Base-by-base conservation (phyloP, 2,888 invertebrate species). In the Apamea sordens region DNA sequence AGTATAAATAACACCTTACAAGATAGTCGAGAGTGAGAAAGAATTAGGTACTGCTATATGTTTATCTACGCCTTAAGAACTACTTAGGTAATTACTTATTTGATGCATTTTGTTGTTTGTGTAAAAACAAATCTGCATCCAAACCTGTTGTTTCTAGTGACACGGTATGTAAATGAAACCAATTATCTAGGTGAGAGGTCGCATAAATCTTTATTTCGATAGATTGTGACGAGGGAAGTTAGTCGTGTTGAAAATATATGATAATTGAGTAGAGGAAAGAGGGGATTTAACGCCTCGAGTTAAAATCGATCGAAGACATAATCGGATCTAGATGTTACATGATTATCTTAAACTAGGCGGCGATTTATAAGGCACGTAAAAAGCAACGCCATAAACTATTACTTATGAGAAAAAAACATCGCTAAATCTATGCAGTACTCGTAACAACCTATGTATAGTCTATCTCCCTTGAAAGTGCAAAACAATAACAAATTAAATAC, bases 231-330 rank as follows among this genome's bases (percentile, higher is more conserved):
- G 68, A 70, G 73, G 76, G 76, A 63, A 80, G 44, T 32, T 59
- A 77, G 44, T 80, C 87, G 47, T 75, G 87, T 84, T 67, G 84
- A 84, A 85, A 84, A 86, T 86, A 7, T 79, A 87, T 77, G 78
- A 59, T 76, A 80, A 81, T 79, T 67, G 59, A 70, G 47, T 5
- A 15, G 59, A 59, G 36, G 36, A 63, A 44, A 50, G 53, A 47
- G 21, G 32, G 67, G 50, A 15, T n/a, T 63, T 41, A 3, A 50
- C 13, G 32, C 21, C 18, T 13, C 18, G 28, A 47, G 53, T 36
- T 21, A 24, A 59, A 67, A 50, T 44, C 18, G 8, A 82, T 13
- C 24, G 50, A 36, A 75, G 10, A 82, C 28, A 24, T 11, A 47
- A 64, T 50, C 7, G 3, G 0, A 24, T 47, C 13, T 18, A 41